Percentiles rank a stretch among this genome's conserved stretches.
phyloP scores from a whole-genome alignment of 2,113 vertebrate genomes.

The Cheilinus undulatus region DNA sequence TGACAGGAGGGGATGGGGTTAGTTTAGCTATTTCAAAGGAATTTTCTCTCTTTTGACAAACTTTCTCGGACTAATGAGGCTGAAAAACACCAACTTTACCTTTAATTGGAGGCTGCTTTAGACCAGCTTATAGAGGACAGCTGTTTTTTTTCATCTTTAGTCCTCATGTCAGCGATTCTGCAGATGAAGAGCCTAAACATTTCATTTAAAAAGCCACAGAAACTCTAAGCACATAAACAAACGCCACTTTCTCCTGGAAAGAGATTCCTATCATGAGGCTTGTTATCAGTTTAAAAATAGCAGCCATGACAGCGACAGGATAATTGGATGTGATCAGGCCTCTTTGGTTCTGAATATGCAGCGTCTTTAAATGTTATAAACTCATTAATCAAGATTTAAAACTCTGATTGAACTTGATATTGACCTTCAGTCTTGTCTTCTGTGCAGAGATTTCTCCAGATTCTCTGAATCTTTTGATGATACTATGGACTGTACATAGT shows the following conservation, averaged over 20 bases:
- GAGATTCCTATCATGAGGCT: constrained; percentile 11
- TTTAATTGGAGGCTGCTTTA: constrained; percentile 44
- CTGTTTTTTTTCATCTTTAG: constrained; percentile 16
- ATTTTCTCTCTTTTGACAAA: constrained; percentile 23
- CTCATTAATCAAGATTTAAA: background rate
- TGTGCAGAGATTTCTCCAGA: too few relatives aligned
- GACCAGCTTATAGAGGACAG: background rate
- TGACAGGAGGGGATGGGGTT: background rate
- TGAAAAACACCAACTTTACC: constrained; percentile 20
- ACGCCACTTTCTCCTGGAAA: background rate
- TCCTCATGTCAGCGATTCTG: constrained; percentile 24
- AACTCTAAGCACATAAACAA: constrained; percentile 23
- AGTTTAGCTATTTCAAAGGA: constrained; percentile 4
- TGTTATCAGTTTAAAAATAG: constrained; percentile 36
- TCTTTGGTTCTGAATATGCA: background rate
- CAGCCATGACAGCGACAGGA: background rate
- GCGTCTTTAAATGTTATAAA: background rate
- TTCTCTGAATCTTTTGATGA: too few relatives aligned
- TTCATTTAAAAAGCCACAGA: constrained; percentile 22
- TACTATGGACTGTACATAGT: too few relatives aligned
- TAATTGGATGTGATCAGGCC: constrained; percentile 34
- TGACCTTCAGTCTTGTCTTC: too few relatives aligned
- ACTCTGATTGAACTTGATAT: too few relatives aligned
- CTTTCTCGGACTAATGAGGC: constrained; percentile 38
- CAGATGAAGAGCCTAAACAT: constrained; percentile 8